Conservation (phyloP, 2,797 vertebrate species). For the Epinephelus awoara region DNA sequence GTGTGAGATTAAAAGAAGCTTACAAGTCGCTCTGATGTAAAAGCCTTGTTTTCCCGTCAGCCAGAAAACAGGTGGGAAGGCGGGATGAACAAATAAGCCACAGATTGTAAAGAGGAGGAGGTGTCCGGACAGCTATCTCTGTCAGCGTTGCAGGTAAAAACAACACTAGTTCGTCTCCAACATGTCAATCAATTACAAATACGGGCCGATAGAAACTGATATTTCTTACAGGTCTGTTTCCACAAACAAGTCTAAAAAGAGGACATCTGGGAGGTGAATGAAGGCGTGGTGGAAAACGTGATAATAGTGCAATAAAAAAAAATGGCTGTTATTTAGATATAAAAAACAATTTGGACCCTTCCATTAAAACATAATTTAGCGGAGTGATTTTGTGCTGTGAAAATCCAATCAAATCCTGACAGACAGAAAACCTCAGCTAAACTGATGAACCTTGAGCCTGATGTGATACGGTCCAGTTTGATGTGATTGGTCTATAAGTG, state of each 20-base stretch:
- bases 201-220: not conserved
- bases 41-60: conserved; percentile 46
- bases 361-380: conserved; percentile 3
- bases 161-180: not conserved
- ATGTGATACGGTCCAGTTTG: conserved; percentile 1
- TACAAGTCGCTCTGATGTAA: conserved; percentile 33
- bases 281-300: conserved; percentile 25
- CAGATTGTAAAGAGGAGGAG: conserved; percentile 34
- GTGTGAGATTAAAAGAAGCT: conserved; percentile 37
- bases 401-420: not conserved
- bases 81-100: conserved; percentile 32
- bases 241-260: not conserved
- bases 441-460: not conserved
- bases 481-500: conserved; percentile 21
- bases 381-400: not conserved
- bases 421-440: not conserved
- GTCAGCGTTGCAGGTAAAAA: conserved; percentile 16
- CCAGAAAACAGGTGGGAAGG: conserved; percentile 41
- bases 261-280: not conserved
- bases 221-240: not conserved
- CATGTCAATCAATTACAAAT: not conserved
- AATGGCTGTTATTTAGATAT: conserved; percentile 9
- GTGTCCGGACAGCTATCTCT: not conserved
- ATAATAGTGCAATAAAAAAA: conserved; percentile 16
- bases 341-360: not conserved